Evolutionary conservation across 2,888 invertebrate species (phyloP).

Genomic region (Epiblema foenella): DNA sequence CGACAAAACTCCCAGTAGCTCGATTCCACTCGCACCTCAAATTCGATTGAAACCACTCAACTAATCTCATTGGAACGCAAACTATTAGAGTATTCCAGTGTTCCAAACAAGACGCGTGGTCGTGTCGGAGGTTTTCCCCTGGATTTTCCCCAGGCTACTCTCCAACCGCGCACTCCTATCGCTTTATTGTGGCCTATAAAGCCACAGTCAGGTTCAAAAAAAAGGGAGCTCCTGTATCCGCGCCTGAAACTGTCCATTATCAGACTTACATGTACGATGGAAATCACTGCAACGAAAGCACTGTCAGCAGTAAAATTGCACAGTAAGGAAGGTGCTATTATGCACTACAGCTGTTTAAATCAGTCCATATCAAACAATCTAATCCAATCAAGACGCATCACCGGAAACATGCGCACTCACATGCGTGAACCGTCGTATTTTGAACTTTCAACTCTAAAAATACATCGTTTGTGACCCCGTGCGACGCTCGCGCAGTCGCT

Average conservation of each 20-base stretch:
- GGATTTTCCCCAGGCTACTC: too few species aligned
- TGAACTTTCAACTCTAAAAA: conserved; percentile 86
- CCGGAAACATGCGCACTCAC: conserved; percentile 60
- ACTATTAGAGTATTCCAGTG: too few species aligned
- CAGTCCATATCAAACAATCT: conserved; percentile 39
- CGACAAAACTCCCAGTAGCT: too few species aligned
- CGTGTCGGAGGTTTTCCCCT: too few species aligned
- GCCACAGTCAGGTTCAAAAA: too few species aligned
- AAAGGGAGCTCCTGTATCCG: too few species aligned
- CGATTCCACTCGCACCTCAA: too few species aligned
- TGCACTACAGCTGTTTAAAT: background rate
- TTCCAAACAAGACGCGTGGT: too few species aligned
- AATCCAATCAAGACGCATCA: conserved; percentile 46
- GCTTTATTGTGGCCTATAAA: too few species aligned
- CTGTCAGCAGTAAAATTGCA: background rate
- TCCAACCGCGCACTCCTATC: too few species aligned
- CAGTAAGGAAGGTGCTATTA: background rate
- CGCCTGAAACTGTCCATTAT: background rate
- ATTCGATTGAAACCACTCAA: too few species aligned
- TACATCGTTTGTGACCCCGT: conserved; percentile 82
- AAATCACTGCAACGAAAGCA: background rate
- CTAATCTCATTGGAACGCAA: too few species aligned
- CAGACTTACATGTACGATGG: background rate
- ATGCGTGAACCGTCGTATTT: conserved; percentile 76
- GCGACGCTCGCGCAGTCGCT: conserved; percentile 78